Evolutionary conservation across 2,888 invertebrate genomes (phyloP).

Genomic region (Cephus runcator): DNA sequence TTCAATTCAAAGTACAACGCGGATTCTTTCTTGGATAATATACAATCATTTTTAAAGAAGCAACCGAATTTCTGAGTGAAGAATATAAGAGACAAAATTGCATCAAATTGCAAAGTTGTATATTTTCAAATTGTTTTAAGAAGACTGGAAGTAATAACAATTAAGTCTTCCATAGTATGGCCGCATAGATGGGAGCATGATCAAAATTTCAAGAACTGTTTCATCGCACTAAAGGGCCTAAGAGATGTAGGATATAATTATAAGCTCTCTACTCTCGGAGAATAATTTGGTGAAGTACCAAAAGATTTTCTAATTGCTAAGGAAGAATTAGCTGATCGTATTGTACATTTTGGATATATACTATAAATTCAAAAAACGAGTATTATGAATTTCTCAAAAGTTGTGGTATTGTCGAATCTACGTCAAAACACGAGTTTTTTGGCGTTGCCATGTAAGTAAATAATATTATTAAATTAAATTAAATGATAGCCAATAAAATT

Average conservation of each 20-base stretch:
- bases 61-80: conserved; percentile 75
- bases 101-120: conserved; percentile 72
- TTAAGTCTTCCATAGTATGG: conserved; percentile 70
- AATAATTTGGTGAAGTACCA: conserved; percentile 72
- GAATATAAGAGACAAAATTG: conserved; percentile 68
- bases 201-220: conserved; percentile 76
- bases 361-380: conserved; percentile 67
- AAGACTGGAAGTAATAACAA: conserved; percentile 14
- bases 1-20: conserved; percentile 80
- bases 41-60: conserved; percentile 72
- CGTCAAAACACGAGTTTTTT: conserved; percentile 81
- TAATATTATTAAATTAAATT: background rate
- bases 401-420: conserved; percentile 77
- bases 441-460: conserved; percentile 77
- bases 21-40: conserved; percentile 73
- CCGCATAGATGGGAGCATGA: conserved; percentile 85
- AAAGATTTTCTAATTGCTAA: conserved; percentile 71
- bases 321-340: conserved; percentile 64
- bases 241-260: conserved; percentile 70
- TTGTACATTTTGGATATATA: conserved; percentile 73
- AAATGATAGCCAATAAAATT: conserved; percentile 19
- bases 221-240: conserved; percentile 68
- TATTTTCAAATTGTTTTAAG: conserved; percentile 71
- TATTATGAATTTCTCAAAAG: conserved; percentile 70
- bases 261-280: conserved; percentile 72